Evolutionary conservation across 1,140 invertebrate genomes (phyloP).

Genomic region (Drosophila bocki): DNA sequence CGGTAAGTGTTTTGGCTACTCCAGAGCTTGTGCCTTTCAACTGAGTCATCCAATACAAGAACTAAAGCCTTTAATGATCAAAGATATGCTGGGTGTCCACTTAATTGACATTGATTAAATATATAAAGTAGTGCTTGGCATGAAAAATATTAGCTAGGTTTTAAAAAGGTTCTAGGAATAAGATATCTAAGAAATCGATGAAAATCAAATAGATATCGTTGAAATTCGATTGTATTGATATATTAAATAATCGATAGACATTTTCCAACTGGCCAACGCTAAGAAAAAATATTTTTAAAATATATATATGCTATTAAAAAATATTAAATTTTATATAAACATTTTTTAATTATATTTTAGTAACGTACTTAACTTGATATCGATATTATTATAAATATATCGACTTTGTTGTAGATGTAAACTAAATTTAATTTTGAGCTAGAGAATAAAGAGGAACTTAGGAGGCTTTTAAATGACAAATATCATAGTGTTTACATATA

Average conservation of each 20-base stretch:
- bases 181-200: neutral
- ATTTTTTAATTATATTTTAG: no score
- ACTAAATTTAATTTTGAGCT: neutral
- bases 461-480: no score
- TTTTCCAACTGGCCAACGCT: neutral
- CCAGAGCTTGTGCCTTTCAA: conserved; percentile 1
- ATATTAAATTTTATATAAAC: no score
- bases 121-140: neutral
- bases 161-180: neutral
- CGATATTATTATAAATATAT: neutral
- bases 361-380: neutral
- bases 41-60: neutral
- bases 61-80: neutral
- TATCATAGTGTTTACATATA: no score
- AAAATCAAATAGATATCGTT: neutral
- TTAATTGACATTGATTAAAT: neutral
- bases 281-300: no score
- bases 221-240: neutral
- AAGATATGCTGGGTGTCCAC: conserved; percentile 4
- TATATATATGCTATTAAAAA: no score
- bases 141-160: neutral
- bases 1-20: conserved; percentile 19
- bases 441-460: no score
- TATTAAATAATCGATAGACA: neutral
- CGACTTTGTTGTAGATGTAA: neutral